A percentile compares a stretch with the other conserved stretches of the same genome.
Evolutionary conservation across 2,888 invertebrate genomes (phyloP).

Genomic region (Parnassius mnemosyne): DNA sequence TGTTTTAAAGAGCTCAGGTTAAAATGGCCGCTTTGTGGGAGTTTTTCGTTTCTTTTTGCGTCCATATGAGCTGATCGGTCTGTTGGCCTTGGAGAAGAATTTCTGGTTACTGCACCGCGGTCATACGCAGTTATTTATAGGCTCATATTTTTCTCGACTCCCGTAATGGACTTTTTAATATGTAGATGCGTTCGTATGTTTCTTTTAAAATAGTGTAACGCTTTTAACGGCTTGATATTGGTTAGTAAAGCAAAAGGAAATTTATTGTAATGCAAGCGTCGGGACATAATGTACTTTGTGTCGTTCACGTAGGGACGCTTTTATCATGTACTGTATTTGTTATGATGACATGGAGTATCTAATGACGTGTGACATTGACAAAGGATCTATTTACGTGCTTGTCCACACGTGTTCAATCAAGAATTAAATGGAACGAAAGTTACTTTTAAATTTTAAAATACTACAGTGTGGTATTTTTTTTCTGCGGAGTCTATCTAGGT

Average conservation of each 20-base stretch:
- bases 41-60: conserved; percentile 66
- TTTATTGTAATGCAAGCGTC: conserved; percentile 4
- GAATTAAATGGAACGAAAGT: conserved; percentile 6
- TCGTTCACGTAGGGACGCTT: not conserved
- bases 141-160: conserved; percentile 34
- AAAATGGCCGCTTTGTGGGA: conserved; percentile 46
- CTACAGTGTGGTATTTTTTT: too few species aligned
- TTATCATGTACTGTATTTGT: not conserved
- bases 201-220: conserved; percentile 23
- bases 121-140: conserved; percentile 64
- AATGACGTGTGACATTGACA: conserved; percentile 26
- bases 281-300: not conserved
- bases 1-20: conserved; percentile 48
- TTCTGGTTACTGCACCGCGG: conserved; percentile 64
- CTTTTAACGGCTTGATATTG: conserved; percentile 15
- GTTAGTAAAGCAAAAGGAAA: conserved; percentile 19
- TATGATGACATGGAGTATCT: conserved; percentile 7
- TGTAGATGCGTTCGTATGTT: conserved; percentile 9
- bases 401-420: conserved; percentile 20
- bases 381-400: conserved; percentile 21
- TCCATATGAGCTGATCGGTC: conserved; percentile 75
- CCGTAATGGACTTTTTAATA: conserved; percentile 26
- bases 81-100: conserved; percentile 71
- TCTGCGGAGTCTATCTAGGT: too few species aligned
- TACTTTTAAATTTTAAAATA: not conserved